These are phyloP conservation scores for Dascillus cervinus DNA, from an alignment of 2,888 invertebrate species.

Conservation along the genomic window DNA sequence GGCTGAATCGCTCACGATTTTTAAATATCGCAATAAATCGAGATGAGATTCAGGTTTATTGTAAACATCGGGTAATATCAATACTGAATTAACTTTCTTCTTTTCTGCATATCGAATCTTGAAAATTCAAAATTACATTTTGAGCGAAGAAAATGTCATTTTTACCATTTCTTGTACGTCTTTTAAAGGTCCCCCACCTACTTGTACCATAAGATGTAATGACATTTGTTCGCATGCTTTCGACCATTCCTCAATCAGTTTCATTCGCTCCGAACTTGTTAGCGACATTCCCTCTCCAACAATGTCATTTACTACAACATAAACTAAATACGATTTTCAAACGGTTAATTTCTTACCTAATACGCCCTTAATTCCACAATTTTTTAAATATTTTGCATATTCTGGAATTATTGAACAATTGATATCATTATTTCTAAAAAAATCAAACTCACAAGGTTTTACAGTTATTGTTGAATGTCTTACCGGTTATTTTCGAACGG, in stretches of 20 bases:
- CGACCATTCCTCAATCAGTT: conserved; percentile 24
- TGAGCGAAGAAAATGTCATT: conserved; percentile 1
- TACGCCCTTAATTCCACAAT: conserved; percentile 24
- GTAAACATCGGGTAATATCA: conserved; percentile 67
- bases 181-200: conserved; percentile 28
- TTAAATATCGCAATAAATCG: conserved; percentile 57
- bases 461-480: too few relatives aligned
- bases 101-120: conserved; percentile 57
- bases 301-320: conserved; percentile 25
- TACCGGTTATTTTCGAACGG: conserved; percentile 31
- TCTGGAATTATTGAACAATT: conserved; percentile 20
- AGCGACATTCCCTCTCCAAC: conserved; percentile 28
- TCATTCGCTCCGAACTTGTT: conserved; percentile 23
- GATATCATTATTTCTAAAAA: conserved; percentile 27
- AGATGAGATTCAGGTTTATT: conserved; percentile 55
- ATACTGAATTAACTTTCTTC: conserved; percentile 54
- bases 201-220: conserved; percentile 28
- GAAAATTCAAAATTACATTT: background rate
- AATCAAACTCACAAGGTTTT: too few relatives aligned
- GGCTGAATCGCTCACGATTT: conserved; percentile 57
- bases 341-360: conserved; percentile 19
- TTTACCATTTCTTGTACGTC: conserved; percentile 27
- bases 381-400: conserved; percentile 24
- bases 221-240: conserved; percentile 22
- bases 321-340: too few relatives aligned